Evolutionary conservation across 1,140 invertebrate species (phyloP).

Genomic region (Trichonephila clavata): DNA sequence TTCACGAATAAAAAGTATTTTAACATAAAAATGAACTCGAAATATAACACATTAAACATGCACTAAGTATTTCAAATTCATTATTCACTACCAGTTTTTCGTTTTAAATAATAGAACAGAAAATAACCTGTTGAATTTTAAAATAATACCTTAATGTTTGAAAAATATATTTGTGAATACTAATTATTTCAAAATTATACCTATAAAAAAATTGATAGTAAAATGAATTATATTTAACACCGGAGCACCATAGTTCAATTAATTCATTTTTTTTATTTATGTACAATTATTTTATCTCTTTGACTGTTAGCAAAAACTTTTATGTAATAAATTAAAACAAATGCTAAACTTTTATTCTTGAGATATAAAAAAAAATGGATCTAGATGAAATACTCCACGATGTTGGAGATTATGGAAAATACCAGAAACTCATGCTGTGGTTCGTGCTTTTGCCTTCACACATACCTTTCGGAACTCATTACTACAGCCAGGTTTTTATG

Average conservation of each 20-base stretch:
- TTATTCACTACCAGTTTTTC: too few species aligned
- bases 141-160: not conserved
- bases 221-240: not conserved
- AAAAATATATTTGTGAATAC: not conserved
- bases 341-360: not conserved
- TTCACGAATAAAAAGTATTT: too few species aligned
- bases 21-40: too few species aligned
- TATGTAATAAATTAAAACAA: not conserved
- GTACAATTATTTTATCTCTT: not conserved
- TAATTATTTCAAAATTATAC: too few species aligned
- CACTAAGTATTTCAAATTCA: too few species aligned
- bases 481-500: constrained; percentile 94
- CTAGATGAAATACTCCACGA: constrained; percentile 91
- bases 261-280: not conserved
- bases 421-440: constrained; percentile 92
- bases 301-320: not conserved
- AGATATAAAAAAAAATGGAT: constrained; percentile 84
- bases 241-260: not conserved
- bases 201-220: too few species aligned
- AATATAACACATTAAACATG: too few species aligned
- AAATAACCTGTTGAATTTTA: not conserved
- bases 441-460: constrained; percentile 93
- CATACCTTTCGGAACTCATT: constrained; percentile 93
- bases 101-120: too few species aligned
- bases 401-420: constrained; percentile 92